These are phyloP conservation scores for Lordiphosa clarofinis DNA, from an alignment of 1,140 invertebrate genomes.

Conservation along the genomic window DNA sequence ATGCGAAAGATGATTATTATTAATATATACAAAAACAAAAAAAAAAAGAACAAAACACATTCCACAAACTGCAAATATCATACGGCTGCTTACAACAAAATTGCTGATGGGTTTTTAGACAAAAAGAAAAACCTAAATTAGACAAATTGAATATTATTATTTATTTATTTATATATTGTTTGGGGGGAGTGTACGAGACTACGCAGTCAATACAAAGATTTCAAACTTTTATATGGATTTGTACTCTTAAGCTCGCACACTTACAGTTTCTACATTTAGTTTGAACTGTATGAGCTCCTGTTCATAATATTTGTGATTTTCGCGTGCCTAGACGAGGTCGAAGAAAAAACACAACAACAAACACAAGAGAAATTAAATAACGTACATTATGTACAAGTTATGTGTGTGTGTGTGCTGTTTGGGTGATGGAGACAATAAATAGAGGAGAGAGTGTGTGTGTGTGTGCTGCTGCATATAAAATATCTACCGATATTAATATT, in stretches of 20 bases:
- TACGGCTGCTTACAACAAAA: constrained; percentile 44
- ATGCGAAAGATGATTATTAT: constrained; percentile 5
- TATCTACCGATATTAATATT: constrained; percentile 67
- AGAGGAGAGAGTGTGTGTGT: constrained; percentile 11
- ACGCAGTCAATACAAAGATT: constrained; percentile 63
- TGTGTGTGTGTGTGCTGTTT: constrained; percentile 19
- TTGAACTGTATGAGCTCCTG: constrained; percentile 77
- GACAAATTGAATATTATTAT: constrained; percentile 57
- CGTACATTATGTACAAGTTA: constrained; percentile 24
- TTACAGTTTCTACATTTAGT: constrained; percentile 77
- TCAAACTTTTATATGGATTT: constrained; percentile 2
- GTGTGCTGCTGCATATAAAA: constrained; percentile 47
- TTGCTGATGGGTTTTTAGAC: constrained; percentile 57
- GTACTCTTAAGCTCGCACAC: constrained; percentile 37
- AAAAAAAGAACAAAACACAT: constrained; percentile 19
- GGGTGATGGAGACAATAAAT: not conserved
- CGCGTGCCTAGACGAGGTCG: constrained; percentile 74
- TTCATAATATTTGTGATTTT: constrained; percentile 76
- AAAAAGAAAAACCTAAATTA: constrained; percentile 64
- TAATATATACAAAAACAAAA: constrained; percentile 4
- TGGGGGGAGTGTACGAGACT: constrained; percentile 40
- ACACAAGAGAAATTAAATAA: constrained; percentile 46
- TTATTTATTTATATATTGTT: constrained; percentile 18
- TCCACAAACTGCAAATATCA: constrained; percentile 16
- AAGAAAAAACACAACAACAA: constrained; percentile 58